phyloP scores from a whole-genome alignment of 2,797 vertebrate species.

The Platyrinchus mystaceus region DNA sequence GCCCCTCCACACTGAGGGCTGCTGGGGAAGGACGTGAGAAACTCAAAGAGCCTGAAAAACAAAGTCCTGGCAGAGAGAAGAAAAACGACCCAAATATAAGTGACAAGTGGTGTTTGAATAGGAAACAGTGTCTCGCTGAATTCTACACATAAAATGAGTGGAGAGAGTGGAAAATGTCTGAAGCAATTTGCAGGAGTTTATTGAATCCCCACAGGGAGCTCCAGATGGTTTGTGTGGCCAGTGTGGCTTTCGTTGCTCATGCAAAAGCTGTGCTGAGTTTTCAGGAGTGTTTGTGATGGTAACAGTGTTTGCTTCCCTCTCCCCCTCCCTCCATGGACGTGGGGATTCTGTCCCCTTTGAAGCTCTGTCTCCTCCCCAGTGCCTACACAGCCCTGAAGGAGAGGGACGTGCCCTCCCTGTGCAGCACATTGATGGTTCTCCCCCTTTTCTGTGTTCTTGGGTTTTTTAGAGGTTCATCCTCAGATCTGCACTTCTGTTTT shows the following conservation, averaged over 20 bases:
- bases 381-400: rapidly evolving
- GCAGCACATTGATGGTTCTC: rapidly evolving
- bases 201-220: conserved; percentile 51
- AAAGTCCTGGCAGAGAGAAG: background rate
- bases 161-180: conserved; percentile 26
- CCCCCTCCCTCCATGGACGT: rapidly evolving
- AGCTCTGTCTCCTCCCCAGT: rapidly evolving
- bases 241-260: background rate
- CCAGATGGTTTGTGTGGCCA: conserved; percentile 39
- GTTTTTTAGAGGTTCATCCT: background rate
- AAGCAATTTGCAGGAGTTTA: conserved; percentile 44
- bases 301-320: background rate
- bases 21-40: background rate
- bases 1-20: background rate
- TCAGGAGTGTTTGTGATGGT: background rate
- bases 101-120: conserved; percentile 11
- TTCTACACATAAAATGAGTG: conserved; percentile 14
- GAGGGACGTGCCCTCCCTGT: rapidly evolving
- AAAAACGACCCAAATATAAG: background rate
- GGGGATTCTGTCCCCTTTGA: rapidly evolving
- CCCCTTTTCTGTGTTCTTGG: rapidly evolving
- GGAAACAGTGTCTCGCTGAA: background rate
- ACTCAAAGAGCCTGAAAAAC: background rate
- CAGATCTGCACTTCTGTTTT: background rate
- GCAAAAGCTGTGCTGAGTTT: background rate